Base-by-base conservation (phyloP, 1,140 invertebrate genomes). In the Lasaia peninsularis region DNA sequence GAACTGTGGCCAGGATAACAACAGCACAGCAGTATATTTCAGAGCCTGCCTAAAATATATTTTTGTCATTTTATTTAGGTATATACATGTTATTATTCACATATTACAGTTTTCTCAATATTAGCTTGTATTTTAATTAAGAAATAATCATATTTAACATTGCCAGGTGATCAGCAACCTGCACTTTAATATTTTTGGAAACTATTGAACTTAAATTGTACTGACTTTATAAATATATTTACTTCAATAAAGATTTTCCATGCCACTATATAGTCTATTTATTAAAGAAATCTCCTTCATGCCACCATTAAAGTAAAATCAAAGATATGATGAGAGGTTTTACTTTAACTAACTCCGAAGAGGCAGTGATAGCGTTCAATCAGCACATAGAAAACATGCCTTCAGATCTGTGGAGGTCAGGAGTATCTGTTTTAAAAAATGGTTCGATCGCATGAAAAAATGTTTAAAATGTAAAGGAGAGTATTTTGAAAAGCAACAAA, bases 121-220 rank as follows among this genome's bases (percentile, higher is more conserved):
- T 86, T 89, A 90, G 88, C 87, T 89, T 89, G 88, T 90, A 89
- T 90, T 90, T 90, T 90, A 90, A 90, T 89, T 90, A 90, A 89
- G 89, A 89, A 89, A 89, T 90, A 89, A 90, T 89, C 88, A 90
- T 90, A 90, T 90, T 89, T 89, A 89, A 89, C 89, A 89, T 90
- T 89, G 86, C 86, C 89, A 89, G 89, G 86, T 88, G 87, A 89
- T 90, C 88, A 89, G 87, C 87, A 84, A 89, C 89, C 89, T 90
- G 89, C 89, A 86, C 88, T 89, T 90, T 90, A 90, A 90, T 89
- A 90, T 90, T 90, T 90, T 90, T 90, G 89, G 88, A 90, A 89
- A 89, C 88, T 90, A 90, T 90, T 90, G 88, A 90, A 89, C 89
- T 90, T 90, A 90, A 90, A 90, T 90, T 90, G 89, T 90, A 90